Evolutionary conservation across 2,888 invertebrate species (phyloP), one percentile per base, ranked within the genome.

Genomic region (Pelosia muscerda): DNA sequence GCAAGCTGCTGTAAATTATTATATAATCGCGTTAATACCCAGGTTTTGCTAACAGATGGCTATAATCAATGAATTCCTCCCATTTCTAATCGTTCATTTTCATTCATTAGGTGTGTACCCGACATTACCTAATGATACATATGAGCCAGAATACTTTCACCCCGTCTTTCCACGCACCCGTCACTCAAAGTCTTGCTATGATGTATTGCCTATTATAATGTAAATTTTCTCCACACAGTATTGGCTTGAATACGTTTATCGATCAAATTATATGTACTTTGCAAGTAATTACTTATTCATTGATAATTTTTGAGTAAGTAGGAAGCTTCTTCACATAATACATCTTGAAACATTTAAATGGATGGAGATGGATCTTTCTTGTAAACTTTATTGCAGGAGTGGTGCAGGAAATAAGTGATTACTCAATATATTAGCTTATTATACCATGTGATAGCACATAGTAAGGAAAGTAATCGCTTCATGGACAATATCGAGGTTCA

Each of bases 181-280:
- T 80, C 78, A 71, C 71, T 74, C 72, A 78, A 78, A 73, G 73
- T 75, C 73, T 53, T 31, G 69, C 71, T 73, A 81, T 82, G 83
- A 82, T 79, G 77, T 74, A 81, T 77, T 78, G 77, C 74, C 69
- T 59, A 81, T 82, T 81, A 82, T 74, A 70, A 82, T 81, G 81
- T 72, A 81, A 82, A 81, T 81, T 81, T 76, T 70, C 67, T 62
- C 65, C 68, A 64, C 49, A 79, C 72, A 80, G 64, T 76, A 75
- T 69, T 73, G 63, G 13, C 63, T 73, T 69, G 65, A 56, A 74
- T 75, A 74, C 55, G 69, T 69, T n/a, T 65, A 83, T 82, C 83
- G 72, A 83, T 82, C 81, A 83, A 73, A 64, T 65, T 68, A 74
- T 70, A 66, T 74, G 65, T 73, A 72, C 62, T 75, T 65, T 65